Evolutionary conservation across 2,797 vertebrate species (phyloP), one percentile per base, ranked within the genome.

Genomic region (Oryzias sinensis): DNA sequence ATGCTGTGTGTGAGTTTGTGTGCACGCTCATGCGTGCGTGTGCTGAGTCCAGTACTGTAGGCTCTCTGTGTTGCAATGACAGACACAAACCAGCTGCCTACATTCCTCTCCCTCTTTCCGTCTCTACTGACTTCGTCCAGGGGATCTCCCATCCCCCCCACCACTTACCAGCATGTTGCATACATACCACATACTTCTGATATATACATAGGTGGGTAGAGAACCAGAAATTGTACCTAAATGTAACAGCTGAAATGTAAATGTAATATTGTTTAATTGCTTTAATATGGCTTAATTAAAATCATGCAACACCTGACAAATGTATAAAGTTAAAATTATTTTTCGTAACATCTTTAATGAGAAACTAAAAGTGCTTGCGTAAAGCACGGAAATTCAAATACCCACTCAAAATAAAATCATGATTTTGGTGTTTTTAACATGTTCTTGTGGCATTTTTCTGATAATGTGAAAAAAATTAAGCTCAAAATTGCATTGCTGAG

Each of bases 21-120:
- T 9, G 33, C 9, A 8, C 33, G 33, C 9, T 11, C 9, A 9
- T 37, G 9, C 9, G 9, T 37, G 33, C 46, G 55, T 63, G 49
- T 53, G 72, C 61, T 66, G 68, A 69, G 79, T 77, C 63, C 62
- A 88, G 78, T 76, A 90, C 88, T 90, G 87, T 88, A 82, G 84
- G 62, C 74, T 79, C 85, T 90, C 88, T 90, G 88, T 90, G 85
- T 74, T 74, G 81, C 80, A 84, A 72, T 89, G 88, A 90, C 88
- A 88, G 88, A 90, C 88, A 89, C 79, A 86, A 89, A 85, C 88
- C 88, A 90, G 88, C 88, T 88, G 88, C 87, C 82, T 80, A 74
- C 85, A 89, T 90, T 88, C 87, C 88, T 86, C 80, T 74, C 81
- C 62, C 72, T 66, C 72, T 65, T 54, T 52, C 66, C 43, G 60